Base-by-base conservation (phyloP, 2,113 vertebrate species). In the Rhombomys opimus region DNA sequence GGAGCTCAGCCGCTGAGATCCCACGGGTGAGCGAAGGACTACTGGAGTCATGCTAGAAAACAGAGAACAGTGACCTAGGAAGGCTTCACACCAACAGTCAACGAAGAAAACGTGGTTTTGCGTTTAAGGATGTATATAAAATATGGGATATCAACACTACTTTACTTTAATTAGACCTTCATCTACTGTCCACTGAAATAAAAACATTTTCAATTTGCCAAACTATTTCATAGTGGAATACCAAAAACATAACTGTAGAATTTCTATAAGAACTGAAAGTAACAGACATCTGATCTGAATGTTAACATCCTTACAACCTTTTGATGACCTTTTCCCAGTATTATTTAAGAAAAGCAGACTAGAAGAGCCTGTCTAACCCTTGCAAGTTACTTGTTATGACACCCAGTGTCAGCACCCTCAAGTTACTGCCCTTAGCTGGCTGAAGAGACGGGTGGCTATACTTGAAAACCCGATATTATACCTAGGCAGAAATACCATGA, bases 1-100 rank as follows among this genome's bases (percentile, higher is more conserved):
- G 99, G 81, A 98, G 80, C 90, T 99, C 99, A 86, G 63, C 82
- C 57, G 98, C 92, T 96, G 98, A 97, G 23, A 98, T 97, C 97
- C 99, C 99, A 93, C 98, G 95, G 93, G 98, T 97, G 52, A 99
- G 98, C 96, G 99, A 98, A 13, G 99, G 99, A 97, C 99, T 99
- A 95, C 97, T 98, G 13, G 99, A 98, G 97, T 99, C 99, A 96
- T 99, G 99, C 99, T 99, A 97, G 61, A 30, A 97, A 95, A 95
- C 22, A 91, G 94, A 96, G 0, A 89, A 46, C 46, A 46, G 46
- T 46, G 46, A 46, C 46, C 46, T 46, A 5, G 46, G 46, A 94
- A 90, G 89, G 88, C 35, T 46, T 93, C 52, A 72, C 2, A 61
- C 59, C 57, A 87, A 65, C 80, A 90, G 89, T 23, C 67, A 95